phyloP scores from a whole-genome alignment of 2,797 vertebrate genomes.

The Gambelia wislizenii region DNA sequence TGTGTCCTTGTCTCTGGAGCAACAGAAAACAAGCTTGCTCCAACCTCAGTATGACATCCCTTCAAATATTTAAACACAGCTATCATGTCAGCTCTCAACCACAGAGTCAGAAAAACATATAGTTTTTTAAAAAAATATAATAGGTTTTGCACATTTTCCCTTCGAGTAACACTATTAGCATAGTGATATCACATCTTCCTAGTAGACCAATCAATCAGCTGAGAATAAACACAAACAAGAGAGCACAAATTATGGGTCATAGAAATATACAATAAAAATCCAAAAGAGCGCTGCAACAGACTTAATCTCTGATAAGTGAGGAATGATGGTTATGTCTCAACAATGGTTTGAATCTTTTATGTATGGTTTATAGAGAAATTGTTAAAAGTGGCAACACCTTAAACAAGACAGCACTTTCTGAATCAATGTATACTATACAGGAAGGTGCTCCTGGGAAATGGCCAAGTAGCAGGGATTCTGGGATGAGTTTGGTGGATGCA shows the following conservation, averaged over 20 bases:
- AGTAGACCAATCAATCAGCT: background rate
- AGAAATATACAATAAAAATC: background rate
- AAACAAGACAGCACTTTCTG: background rate
- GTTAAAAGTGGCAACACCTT: background rate
- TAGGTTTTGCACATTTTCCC: background rate
- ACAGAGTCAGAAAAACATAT: too few species aligned
- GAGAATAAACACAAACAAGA: background rate
- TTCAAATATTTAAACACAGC: too few species aligned
- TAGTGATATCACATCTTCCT: background rate
- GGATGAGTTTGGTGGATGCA: background rate
- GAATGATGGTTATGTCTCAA: background rate
- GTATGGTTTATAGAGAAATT: background rate
- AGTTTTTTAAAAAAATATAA: background rate
- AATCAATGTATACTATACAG: too few species aligned
- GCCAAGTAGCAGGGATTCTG: background rate
- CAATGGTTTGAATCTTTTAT: background rate
- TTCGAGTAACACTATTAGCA: background rate
- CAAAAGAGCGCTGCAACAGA: background rate
- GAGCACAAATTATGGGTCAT: background rate
- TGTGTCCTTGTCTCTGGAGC: too few species aligned
- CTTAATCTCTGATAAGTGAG: background rate
- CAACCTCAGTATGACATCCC: too few species aligned
- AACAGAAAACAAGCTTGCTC: too few species aligned
- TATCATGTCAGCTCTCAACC: too few species aligned
- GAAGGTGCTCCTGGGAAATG: background rate